phyloP scores from a whole-genome alignment of 2,113 vertebrate genomes.

The Ptilonorhynchus violaceus region DNA sequence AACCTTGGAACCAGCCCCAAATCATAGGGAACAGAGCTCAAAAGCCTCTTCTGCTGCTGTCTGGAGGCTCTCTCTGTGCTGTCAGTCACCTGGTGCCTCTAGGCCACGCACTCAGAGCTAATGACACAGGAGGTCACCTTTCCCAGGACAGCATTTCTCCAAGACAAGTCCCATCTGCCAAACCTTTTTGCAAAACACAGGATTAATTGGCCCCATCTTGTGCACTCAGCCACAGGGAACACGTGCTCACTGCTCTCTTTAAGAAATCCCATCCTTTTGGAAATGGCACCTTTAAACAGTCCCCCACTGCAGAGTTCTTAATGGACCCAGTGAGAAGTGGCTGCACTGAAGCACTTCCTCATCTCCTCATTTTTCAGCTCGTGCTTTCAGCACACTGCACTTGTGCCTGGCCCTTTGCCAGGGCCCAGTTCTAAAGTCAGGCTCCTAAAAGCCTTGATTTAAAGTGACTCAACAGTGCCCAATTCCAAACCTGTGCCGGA shows the following conservation, averaged over 20 bases:
- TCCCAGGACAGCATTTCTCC: not conserved
- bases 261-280: not conserved
- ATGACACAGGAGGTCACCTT: not conserved
- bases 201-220: not conserved
- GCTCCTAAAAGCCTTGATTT: not conserved
- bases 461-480: not conserved
- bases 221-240: not conserved
- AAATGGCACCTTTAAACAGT: not conserved
- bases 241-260: fast-evolving
- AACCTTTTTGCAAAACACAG: not conserved
- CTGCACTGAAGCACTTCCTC: not conserved
- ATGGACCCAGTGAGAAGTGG: not conserved
- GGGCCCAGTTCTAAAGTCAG: not conserved
- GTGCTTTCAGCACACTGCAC: not conserved
- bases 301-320: not conserved
- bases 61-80: not conserved
- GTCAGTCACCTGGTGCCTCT: not conserved
- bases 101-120: not conserved
- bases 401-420: not conserved
- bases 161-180: not conserved
- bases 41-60: not conserved
- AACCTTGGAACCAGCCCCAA: not conserved
- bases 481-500: not conserved
- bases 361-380: not conserved
- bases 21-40: not conserved